Base-by-base conservation (phyloP, 2,888 invertebrate genomes). In the Perithous albicinctus region DNA sequence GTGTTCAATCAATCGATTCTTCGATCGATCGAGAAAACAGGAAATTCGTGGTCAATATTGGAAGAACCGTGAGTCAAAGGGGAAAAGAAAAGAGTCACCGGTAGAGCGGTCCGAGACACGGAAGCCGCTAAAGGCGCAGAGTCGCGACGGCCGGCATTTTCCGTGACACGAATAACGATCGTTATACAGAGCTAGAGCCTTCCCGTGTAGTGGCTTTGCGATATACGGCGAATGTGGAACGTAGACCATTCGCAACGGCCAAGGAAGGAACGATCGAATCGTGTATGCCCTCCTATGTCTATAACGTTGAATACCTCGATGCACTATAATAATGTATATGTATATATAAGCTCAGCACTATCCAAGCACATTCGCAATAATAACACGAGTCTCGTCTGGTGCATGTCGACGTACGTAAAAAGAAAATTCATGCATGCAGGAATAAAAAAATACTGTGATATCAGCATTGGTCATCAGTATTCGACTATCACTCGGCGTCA, bases 121-220 rank as follows among this genome's bases (percentile, higher is more conserved):
- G 72, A 76, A 79, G 76, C 67, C 64, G 59, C 41, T 59, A 70
- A 67, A 78, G 74, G 51, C 46, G 26, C 38, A 80, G 67, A 56
- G 61, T 78, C 35, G 38, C 43, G 43, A 73, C 48, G 48, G 48
- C 23, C 61, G 72, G 79, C 76, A 76, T 82, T 79, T 79, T 82
- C 79, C 82, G 79, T 79, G 82, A 82, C 82, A 82, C 78, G 76
- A 82, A 82, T 82, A 82, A 82, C 79, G 78, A 82, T 78, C 82
- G 78, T 82, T 76, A 72, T 67, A 54, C 59, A 43, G n/a, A n/a
- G 51, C 51, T 51, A 18, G 59, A 15, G 59, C 32, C 51, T 64
- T n/a, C 48, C 32, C 69, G 56, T 35, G 64, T 51, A 6, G 43
- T 64, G 38, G 70, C 12, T 38, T 59, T 48, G 48, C 75, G 73